Conservation (phyloP, 2,888 invertebrate genomes). For the Papilio elwesi region DNA sequence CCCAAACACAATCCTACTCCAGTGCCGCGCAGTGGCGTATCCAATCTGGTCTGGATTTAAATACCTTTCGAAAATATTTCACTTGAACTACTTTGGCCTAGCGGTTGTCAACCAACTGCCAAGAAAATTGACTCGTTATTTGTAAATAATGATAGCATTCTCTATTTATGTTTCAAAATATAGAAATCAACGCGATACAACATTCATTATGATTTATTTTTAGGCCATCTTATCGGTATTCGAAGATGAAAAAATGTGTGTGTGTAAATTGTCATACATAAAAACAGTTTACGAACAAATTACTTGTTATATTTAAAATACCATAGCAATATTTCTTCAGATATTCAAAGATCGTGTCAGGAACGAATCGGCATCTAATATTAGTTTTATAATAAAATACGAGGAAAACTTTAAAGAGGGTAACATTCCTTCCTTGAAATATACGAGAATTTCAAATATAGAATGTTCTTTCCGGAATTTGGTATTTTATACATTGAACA, state of each 20-base stretch:
- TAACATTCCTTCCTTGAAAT: conserved; percentile 7
- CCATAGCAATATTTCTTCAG: background rate
- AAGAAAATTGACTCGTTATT: conserved; percentile 34
- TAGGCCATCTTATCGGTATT: background rate
- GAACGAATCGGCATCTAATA: conserved; percentile 6
- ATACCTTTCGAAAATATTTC: conserved; percentile 31
- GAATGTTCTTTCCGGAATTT: background rate
- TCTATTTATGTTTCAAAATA: conserved; percentile 29
- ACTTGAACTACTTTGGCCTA: conserved; percentile 31
- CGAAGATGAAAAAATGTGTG: conserved; percentile 9
- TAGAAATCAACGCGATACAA: background rate
- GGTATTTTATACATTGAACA: background rate
- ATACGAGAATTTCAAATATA: conserved; percentile 26
- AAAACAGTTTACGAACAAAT: background rate
- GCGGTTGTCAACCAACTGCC: conserved; percentile 36
- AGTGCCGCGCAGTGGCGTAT: conserved; percentile 23
- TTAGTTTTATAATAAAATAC: conserved; percentile 29
- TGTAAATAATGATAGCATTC: conserved; percentile 33
- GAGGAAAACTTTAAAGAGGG: conserved; percentile 12
- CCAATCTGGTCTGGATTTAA: conserved; percentile 35
- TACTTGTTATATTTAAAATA: conserved; percentile 16
- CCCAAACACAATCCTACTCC: conserved; percentile 17
- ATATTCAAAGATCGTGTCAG: conserved; percentile 3
- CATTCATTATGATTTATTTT: conserved; percentile 4
- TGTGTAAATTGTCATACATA: conserved; percentile 10